These are phyloP conservation scores for Sciurus vulgaris DNA, from an alignment of 2,797 vertebrate species.

Conservation along the genomic window DNA sequence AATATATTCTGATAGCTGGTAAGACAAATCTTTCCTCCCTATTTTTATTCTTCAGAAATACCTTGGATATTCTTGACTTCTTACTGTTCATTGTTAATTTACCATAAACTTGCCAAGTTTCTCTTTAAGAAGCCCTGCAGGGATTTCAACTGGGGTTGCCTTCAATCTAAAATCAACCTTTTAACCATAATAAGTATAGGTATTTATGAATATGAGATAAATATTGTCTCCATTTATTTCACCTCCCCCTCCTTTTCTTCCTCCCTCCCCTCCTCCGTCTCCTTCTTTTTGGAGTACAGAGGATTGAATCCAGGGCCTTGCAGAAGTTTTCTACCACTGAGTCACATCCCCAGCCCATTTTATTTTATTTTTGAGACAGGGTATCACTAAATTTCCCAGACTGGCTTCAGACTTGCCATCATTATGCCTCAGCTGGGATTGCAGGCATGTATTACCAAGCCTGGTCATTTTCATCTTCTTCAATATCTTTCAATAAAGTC, in stretches of 20 bases:
- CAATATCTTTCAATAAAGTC: background rate
- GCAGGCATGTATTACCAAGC: too few species aligned
- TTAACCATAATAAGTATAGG: background rate
- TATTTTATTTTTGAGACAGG: background rate
- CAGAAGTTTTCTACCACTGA: background rate
- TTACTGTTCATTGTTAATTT: slow-evolving; percentile 6
- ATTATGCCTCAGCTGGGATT: too few species aligned
- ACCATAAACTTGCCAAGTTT: slow-evolving; percentile 22
- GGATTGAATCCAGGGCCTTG: background rate
- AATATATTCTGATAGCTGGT: background rate
- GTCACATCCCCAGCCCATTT: background rate
- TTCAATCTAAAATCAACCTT: slow-evolving; percentile 44
- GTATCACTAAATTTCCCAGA: too few species aligned
- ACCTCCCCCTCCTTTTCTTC: background rate
- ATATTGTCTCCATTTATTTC: background rate
- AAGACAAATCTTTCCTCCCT: background rate
- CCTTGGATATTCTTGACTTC: background rate
- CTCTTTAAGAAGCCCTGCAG: background rate
- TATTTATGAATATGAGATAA: background rate
- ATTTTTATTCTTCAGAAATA: slow-evolving; percentile 39
- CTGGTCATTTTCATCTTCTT: background rate
- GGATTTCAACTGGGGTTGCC: background rate
- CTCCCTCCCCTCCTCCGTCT: too few species aligned
- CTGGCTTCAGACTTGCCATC: too few species aligned
- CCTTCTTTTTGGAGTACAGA: too few species aligned